Evolutionary conservation across 2,888 invertebrate species (phyloP), one percentile per base, ranked within the genome.

Genomic region (Neelides folsomi): DNA sequence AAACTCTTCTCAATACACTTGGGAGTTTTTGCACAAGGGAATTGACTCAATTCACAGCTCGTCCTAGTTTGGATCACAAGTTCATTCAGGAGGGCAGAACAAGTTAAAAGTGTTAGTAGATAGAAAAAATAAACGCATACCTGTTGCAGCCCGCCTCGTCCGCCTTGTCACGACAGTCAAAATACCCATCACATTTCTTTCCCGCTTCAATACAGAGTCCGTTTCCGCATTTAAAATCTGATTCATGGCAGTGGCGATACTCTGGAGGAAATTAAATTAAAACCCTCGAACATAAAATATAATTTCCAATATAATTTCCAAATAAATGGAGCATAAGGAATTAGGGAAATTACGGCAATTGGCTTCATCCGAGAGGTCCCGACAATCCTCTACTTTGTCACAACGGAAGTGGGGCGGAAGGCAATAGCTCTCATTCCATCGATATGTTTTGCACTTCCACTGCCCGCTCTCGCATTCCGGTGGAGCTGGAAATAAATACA

Each of bases 351-450:
- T 66, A 75, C 75, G 70, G 65, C 75, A 75, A 49, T 68, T 66
- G 15, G 66, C 69, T 62, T 76, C 75, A 59, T 76, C 76, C 2
- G 71, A 70, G 5, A 70, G 71, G 58, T 72, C 72, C 4, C 69
- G 67, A 65, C 76, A 77, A 61, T 57, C 54, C 2, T 37, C 52
- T 42, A 44, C 67, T 63, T 71, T 89, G 76, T 94, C 94, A 75
- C 94, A 94, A 71, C 86, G 81, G 73, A 87, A 83, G 75, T 93
- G 86, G 57, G 85, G 83, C 54, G 92, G 90, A 69, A 93, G 84
- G 73, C 94, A 94, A 73, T 88, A 93, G 34, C 93, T 90, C 74
- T 86, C 87, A 76, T 94, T 94, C 79, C 87, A 94, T 66, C 85
- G 83, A 75, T 93, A 94, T 73, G 88, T 87, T 48, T 84, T 83